A percentile compares a stretch with the other conserved stretches of the same genome.
These are phyloP conservation scores for Cinclus mexicanus DNA, from an alignment of 2,113 vertebrate species.

Conservation along the genomic window DNA sequence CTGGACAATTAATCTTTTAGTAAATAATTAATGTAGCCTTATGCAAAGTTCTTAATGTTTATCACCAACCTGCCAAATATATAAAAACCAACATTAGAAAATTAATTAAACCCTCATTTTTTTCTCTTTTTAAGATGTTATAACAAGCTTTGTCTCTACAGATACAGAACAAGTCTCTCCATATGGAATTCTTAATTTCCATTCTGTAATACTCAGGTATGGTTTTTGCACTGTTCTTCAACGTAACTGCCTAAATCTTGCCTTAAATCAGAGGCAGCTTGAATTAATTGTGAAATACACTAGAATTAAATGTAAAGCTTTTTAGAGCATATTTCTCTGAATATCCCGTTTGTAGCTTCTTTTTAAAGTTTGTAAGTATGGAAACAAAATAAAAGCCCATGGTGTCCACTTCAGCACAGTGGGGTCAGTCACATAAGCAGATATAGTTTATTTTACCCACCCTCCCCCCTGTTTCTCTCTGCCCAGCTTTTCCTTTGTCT, in stretches of 20 bases:
- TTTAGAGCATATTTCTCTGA: not conserved
- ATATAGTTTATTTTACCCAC: not conserved
- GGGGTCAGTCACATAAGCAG: not conserved
- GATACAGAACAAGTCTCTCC: not conserved
- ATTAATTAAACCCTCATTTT: not conserved
- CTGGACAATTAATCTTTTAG: not conserved
- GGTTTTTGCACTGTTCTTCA: not conserved
- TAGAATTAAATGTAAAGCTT: not conserved
- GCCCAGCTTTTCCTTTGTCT: not conserved
- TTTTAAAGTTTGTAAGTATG: not conserved
- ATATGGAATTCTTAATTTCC: not conserved
- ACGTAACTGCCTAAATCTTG: not conserved
- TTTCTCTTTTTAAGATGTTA: not conserved
- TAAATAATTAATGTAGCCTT: not conserved
- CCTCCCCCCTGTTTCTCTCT: not conserved
- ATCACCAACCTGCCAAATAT: not conserved
- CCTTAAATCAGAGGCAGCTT: not conserved
- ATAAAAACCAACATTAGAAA: not conserved
- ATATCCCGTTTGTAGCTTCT: not conserved
- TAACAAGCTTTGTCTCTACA: not conserved
- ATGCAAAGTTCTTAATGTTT: not conserved
- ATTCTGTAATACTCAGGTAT: not conserved
- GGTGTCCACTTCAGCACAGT: not conserved
- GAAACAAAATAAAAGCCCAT: not conserved
- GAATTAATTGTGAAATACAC: not conserved